Base-by-base conservation (phyloP, 2,797 vertebrate species). In the Arrhamphus sclerolepis region DNA sequence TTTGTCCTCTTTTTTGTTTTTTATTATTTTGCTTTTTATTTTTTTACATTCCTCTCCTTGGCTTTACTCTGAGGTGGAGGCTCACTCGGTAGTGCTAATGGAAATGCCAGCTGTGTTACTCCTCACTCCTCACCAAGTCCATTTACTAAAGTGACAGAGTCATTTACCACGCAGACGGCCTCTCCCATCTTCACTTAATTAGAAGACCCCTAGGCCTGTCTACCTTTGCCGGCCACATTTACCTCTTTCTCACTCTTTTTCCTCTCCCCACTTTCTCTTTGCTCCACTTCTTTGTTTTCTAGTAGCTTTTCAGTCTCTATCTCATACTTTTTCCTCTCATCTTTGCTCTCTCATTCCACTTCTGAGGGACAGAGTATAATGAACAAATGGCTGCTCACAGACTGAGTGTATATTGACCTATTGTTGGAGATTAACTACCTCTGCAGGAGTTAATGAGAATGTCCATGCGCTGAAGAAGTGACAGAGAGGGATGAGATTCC, bases 141-240 rank as follows among this genome's bases (percentile, higher is more conserved):
- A 93, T 93, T 93, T 93, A 89, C 91, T 91, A 87, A 91, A 91
- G 90, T 93, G 91, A 93, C 92, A 93, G 91, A 92, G 89, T 92
- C 88, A 93, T 93, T 92, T 91, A 93, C 89, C 84, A 89, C 89
- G 86, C 84, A 83, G 80, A 84, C 81, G 82, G 87, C 89, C 82
- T 89, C 86, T 91, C 87, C 87, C 81, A 84, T 89, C 80, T 84
- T 82, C 90, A 86, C 88, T 92, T 92, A 92, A 93, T 93, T 93
- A 93, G 92, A 91, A 88, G 86, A 88, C 87, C 90, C 89, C 82
- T 62, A 80, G 86, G 87, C 80, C 82, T 65, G 74, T 83, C 86
- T 79, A 77, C 82, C 83, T 88, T 77, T 53, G 80, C 80, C 1
- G 55, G 46, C 70, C 75, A 82, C 81, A 80, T 79, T 83, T 79